These are phyloP conservation scores for Amblyraja radiata DNA, from an alignment of 2,797 vertebrate species.

Conservation along the genomic window DNA sequence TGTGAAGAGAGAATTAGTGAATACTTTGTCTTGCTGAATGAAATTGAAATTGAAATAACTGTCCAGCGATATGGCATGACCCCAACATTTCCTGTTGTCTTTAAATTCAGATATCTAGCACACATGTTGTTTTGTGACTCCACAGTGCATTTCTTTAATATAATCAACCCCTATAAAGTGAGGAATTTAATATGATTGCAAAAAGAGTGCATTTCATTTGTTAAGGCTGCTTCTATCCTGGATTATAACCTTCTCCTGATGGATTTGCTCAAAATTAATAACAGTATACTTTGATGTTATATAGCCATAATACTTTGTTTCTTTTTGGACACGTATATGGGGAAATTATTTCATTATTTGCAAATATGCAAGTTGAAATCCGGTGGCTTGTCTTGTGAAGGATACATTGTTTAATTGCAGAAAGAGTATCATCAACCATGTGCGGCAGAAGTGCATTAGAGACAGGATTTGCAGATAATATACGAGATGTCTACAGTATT, in stretches of 20 bases:
- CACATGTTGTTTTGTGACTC: no score
- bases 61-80: no score
- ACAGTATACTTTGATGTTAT: not conserved
- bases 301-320: not conserved
- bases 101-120: no score
- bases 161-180: not conserved
- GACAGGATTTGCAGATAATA: not conserved
- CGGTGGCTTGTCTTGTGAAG: not conserved
- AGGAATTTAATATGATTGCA: not conserved
- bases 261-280: slow-evolving; percentile 3
- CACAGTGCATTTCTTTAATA: not conserved
- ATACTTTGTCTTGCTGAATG: no score
- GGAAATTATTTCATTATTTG: not conserved
- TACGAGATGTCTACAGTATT: not conserved
- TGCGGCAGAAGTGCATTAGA: not conserved
- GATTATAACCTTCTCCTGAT: not conserved
- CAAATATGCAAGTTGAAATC: not conserved
- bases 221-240: not conserved
- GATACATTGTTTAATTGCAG: not conserved
- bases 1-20: no score
- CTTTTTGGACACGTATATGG: not conserved
- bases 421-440: not conserved
- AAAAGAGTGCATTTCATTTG: not conserved
- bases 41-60: no score
- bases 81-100: no score